Evolutionary conservation across 2,113 vertebrate genomes (phyloP).

Genomic region (Bujurquina vittata): DNA sequence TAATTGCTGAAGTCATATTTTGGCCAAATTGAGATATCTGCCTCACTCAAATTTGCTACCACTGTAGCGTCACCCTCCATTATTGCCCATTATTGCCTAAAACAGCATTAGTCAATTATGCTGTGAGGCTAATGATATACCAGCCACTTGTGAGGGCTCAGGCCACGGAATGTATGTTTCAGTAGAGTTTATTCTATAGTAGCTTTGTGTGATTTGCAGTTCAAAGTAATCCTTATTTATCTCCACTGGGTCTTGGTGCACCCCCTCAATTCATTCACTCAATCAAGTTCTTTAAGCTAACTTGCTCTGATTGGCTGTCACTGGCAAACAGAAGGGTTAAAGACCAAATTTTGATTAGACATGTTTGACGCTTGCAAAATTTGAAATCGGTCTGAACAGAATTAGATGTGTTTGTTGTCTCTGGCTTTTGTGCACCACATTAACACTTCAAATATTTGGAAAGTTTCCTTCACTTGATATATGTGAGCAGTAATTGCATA

Average conservation of each 20-base stretch:
- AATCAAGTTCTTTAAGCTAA: not conserved
- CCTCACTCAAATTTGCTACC: no score
- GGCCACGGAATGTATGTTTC: not conserved
- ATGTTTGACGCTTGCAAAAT: not conserved
- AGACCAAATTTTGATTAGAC: not conserved
- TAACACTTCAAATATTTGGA: constrained; percentile 14
- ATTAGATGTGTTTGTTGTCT: not conserved
- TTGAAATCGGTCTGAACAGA: not conserved
- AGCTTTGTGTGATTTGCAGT: not conserved
- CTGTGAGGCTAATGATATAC: not conserved
- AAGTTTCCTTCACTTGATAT: constrained; percentile 26
- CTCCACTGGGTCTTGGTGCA: not conserved
- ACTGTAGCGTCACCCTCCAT: no score
- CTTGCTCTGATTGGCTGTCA: not conserved
- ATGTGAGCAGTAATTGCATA: constrained; percentile 33
- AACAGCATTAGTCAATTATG: no score
- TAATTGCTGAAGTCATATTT: no score
- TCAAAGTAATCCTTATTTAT: not conserved
- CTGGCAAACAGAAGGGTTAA: not conserved
- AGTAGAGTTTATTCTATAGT: not conserved
- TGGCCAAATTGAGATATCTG: no score
- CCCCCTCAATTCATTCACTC: not conserved
- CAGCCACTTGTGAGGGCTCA: not conserved
- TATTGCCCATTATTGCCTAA: no score
- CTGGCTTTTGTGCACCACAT: not conserved